Conservation (phyloP, 2,113 vertebrate genomes). For the Anser brachyrhynchus region DNA sequence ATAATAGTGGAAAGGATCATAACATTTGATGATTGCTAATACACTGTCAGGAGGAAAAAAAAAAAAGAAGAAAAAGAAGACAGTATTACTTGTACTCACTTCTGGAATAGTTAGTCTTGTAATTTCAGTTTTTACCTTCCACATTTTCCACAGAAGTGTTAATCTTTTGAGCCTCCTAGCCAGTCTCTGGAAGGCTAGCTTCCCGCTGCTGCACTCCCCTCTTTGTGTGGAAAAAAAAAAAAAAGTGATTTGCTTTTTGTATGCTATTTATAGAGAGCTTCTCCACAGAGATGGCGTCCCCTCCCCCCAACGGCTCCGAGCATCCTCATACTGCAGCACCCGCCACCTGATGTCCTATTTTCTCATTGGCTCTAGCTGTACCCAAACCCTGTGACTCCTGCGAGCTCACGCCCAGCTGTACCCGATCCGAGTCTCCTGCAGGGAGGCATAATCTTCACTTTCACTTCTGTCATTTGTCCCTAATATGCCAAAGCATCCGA, state of each 20-base stretch:
- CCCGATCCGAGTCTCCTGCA: background rate
- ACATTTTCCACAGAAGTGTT: background rate
- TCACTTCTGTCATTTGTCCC: conserved; percentile 26
- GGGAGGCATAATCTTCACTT: conserved; percentile 49
- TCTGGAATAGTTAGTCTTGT: background rate
- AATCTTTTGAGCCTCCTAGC: background rate
- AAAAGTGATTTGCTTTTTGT: conserved; percentile 36
- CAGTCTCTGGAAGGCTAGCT: background rate
- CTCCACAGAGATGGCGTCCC: conserved; percentile 8
- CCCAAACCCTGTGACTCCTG: conserved; percentile 56
- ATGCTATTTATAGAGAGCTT: conserved; percentile 63
- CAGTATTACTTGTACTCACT: background rate
- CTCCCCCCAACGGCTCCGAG: background rate
- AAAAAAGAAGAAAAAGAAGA: background rate
- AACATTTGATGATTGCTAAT: background rate
- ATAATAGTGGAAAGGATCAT: background rate
- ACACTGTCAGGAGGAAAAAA: background rate
- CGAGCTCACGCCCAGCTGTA: conserved; percentile 33
- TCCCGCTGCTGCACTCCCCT: background rate
- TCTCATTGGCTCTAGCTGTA: conserved; percentile 65
- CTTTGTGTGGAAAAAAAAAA: conserved; percentile 16
- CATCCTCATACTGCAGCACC: background rate
- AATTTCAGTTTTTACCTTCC: background rate
- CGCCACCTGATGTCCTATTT: conserved; percentile 69
- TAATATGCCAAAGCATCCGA: background rate